These are phyloP conservation scores for Vidua macroura DNA, from an alignment of 2,113 vertebrate species.

Conservation along the genomic window DNA sequence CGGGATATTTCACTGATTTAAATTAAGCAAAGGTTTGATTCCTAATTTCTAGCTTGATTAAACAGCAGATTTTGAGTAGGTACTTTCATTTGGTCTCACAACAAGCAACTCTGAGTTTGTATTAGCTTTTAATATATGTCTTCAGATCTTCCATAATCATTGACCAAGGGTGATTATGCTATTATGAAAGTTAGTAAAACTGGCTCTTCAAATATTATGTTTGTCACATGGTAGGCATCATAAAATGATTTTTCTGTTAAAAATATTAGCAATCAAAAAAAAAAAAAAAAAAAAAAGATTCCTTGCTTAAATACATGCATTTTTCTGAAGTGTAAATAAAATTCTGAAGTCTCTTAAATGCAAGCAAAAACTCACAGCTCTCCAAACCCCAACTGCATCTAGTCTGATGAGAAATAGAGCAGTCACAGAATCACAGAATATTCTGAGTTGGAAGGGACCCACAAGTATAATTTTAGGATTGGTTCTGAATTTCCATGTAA, in stretches of 20 bases:
- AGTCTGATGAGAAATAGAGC: background rate
- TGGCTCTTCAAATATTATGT: background rate
- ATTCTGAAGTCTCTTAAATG: background rate
- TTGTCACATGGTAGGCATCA: background rate
- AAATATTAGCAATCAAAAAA: background rate
- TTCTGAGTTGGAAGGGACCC: background rate
- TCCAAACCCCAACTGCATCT: rapidly evolving
- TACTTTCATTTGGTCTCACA: background rate
- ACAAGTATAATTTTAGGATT: background rate
- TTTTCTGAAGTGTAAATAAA: background rate
- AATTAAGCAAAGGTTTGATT: background rate
- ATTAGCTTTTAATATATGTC: background rate
- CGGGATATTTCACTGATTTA: background rate
- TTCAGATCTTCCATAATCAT: background rate
- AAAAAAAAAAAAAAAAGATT: background rate
- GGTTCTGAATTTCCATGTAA: background rate
- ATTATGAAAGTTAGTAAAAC: background rate
- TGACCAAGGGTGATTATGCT: background rate
- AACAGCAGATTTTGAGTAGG: background rate
- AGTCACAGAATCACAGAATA: background rate
- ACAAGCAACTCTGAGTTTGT: background rate
- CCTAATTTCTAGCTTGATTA: background rate
- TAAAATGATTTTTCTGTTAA: background rate
- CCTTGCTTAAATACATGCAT: background rate
- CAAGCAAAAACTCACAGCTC: background rate